Base-by-base conservation (phyloP, 2,888 invertebrate genomes). In the Cerastis leucographa region DNA sequence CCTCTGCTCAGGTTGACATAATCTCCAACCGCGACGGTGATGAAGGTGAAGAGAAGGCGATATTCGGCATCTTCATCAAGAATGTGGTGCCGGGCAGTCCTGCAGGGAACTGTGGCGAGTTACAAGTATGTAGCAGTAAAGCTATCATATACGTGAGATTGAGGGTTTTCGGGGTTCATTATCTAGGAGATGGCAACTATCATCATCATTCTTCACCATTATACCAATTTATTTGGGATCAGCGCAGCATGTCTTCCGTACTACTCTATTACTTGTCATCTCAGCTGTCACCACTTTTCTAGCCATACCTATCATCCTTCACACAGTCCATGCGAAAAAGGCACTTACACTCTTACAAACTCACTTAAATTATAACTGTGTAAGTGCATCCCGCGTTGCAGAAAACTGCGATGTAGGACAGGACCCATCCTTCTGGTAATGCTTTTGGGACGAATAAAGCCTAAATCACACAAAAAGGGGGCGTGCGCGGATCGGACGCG, bases 1-100 rank as follows among this genome's bases (percentile, higher is more conserved):
- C n/a, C n/a, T 62, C 17, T 75, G 11, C 46, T 42, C 94, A 98
- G 98, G 98, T 98, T 75, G 98, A 99, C 91, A 97, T 98, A 87
- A 98, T 97, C 89, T 97, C 98, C 77, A 97, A 97, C 67, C 97
- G 97, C 82, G 97, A 97, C 74, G 97, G 97, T 61, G 97, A 98
- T 75, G 97, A 98, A 86, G 97, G 97, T 71, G 98, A 98, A 74
- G 97, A 98, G 87, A 97, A 98, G 84, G 98, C 98, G 14, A 97
- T 99, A 86, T 98, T 99, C 76, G 99, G 99, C 11, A 99, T 99
- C 92, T 99, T 99, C 94, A 99, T 99, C 92, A 99, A 99, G 95
- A 99, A 99, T 91, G 99, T 99, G 0, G 97, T 99, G 22, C 98
- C 99, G 1, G 98, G 99, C 83, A 99, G 99, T 95, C 99, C 99